A percentile compares a stretch with the other conserved stretches of the same genome.
phyloP scores from a whole-genome alignment of 2,888 invertebrate genomes.

The Blastobasis adustella region DNA sequence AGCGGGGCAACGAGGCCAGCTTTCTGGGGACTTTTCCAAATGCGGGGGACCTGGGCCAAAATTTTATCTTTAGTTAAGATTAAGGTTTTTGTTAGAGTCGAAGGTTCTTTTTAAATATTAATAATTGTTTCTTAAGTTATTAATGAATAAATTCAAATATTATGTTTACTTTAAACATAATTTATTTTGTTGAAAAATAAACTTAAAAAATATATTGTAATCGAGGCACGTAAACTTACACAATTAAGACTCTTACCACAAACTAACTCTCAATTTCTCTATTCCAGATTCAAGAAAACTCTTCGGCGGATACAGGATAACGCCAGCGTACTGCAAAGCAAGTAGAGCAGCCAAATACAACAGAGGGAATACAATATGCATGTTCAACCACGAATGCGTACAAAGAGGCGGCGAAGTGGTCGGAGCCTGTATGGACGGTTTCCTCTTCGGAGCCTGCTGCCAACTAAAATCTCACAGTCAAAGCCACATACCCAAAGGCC shows the following conservation, averaged over 20 bases:
- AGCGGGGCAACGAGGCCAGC: no score
- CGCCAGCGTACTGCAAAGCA: slow-evolving; percentile 86
- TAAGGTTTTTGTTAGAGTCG: no score
- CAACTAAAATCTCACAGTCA: slow-evolving; percentile 75
- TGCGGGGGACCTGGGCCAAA: no score
- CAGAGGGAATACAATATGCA: slow-evolving; percentile 86
- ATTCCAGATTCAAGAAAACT: slow-evolving; percentile 77
- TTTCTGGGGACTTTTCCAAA: no score
- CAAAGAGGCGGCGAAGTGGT: slow-evolving; percentile 86
- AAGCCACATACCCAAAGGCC: slow-evolving; percentile 65
- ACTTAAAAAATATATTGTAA: no score
- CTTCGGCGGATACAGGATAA: slow-evolving; percentile 91
- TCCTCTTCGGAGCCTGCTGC: slow-evolving; percentile 94
- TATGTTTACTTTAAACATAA: no score
- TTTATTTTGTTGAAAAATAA: no score
- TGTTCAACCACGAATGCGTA: slow-evolving; percentile 94
- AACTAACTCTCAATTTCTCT: slow-evolving; percentile 8
- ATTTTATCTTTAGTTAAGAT: no score
- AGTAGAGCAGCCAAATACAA: slow-evolving; percentile 77
- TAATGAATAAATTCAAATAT: no score
- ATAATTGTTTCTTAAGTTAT: no score
- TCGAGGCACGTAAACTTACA: no score
- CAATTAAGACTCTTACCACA: background rate
- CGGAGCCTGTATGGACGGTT: slow-evolving; percentile 94
- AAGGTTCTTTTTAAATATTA: no score